Base-by-base conservation (phyloP, 2,797 vertebrate genomes). In the Coccyzus lansbergi region DNA sequence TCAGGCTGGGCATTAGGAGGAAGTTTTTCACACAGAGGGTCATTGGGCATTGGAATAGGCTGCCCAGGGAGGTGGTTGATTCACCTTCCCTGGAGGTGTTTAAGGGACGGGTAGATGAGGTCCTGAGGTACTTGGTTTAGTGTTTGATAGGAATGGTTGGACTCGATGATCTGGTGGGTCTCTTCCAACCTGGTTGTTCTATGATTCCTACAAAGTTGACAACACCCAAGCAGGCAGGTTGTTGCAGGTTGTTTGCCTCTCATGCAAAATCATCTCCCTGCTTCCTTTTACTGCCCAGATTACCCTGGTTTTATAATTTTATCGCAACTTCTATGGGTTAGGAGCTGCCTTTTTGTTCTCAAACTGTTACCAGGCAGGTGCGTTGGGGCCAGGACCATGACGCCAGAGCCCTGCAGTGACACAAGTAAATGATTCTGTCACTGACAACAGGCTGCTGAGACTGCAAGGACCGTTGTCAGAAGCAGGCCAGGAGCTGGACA, bases 381-480 rank as follows among this genome's bases (percentile, higher is more conserved):
- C 7, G 17, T 25, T 49, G 46, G 25, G 25, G 48, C 46, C 48
- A 15, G 25, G 46, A 26, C 46, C 25, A 12, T 24, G 68, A 25
- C 51, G 15, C 20, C 38, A 19, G 40, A 25, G 67, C 25, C 28
- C 38, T 1, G 0, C 46, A 42, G n/a, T 0, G 2, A 60, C 36
- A 42, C 12, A 18, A 42, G 5, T 9, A 33, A 80, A 33, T 0
- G 1, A 21, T 49, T 56, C 19, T 25, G 9, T 19, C 28, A 18
- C 18, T 15, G 33, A 25, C 33, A 31, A 25, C 31, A 21, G 20
- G 7, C 25, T 63, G 51, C 25, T 1, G 0, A 68, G 49, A 9
- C 19, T 7, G 7, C 46, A 46, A 25, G 67, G 46, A 31, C 26
- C 0, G 2, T 12, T 8, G 0, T 2, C 46, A 68, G n/a, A 44